Conservation (phyloP, 1,140 invertebrate genomes). For the Micrasema longulum region DNA sequence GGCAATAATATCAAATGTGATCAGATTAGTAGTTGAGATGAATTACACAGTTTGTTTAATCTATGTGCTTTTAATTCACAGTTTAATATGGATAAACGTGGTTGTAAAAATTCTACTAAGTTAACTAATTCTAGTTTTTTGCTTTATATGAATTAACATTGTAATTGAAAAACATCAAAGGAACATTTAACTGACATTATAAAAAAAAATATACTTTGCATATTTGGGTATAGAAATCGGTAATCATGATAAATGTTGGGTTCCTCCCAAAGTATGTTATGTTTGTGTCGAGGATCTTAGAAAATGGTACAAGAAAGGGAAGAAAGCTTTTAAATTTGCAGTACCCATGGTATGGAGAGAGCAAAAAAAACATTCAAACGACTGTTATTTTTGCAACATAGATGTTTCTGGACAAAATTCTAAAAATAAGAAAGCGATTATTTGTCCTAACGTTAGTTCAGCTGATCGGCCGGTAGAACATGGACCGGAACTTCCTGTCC, state of each 20-base stretch:
- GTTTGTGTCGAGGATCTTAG: constrained; percentile 6
- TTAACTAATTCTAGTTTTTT: too few species aligned
- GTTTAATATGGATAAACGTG: too few species aligned
- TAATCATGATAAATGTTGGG: too few species aligned
- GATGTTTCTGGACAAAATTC: constrained; percentile 47
- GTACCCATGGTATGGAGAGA: constrained; percentile 49
- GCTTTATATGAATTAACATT: background rate
- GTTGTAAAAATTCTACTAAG: constrained; percentile 10
- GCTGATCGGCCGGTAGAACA: too few species aligned
- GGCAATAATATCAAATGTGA: background rate
- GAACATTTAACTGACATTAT: background rate
- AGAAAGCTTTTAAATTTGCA: constrained; percentile 7
- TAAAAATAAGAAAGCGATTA: constrained; percentile 53
- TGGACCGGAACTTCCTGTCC: constrained; percentile 44
- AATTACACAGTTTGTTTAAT: background rate
- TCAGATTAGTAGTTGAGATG: background rate
- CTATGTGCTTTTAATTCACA: constrained; percentile 12
- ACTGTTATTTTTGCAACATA: constrained; percentile 54
- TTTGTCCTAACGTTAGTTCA: constrained; percentile 46
- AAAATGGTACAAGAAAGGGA: constrained; percentile 5
- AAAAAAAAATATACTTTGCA: too few species aligned
- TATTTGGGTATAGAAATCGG: background rate
- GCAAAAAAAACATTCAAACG: constrained; percentile 50
- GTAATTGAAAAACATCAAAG: constrained; percentile 9
- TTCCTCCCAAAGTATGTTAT: too few species aligned